Percentiles rank a stretch among this genome's conserved stretches.
These are phyloP conservation scores for Venusia cambrica DNA, from an alignment of 2,888 invertebrate species.

Conservation along the genomic window DNA sequence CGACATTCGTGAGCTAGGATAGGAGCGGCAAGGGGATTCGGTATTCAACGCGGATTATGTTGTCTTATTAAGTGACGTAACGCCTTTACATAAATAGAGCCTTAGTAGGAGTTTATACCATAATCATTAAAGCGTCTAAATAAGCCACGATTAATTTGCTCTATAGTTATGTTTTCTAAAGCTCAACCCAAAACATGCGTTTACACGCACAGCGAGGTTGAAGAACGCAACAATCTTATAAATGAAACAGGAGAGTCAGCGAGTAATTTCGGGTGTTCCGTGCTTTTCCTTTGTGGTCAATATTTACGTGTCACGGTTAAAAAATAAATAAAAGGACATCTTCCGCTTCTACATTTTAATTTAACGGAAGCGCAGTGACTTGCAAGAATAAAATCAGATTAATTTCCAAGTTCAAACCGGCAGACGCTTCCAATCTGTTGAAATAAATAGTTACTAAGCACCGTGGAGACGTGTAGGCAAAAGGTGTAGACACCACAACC, in stretches of 20 bases:
- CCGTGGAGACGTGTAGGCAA: slow-evolving; percentile 52
- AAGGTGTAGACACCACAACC: slow-evolving; percentile 40
- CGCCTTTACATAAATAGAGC: slow-evolving; percentile 29
- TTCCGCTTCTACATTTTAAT: slow-evolving; percentile 63
- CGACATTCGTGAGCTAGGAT: slow-evolving; percentile 41
- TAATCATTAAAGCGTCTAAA: slow-evolving; percentile 11
- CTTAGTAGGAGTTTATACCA: slow-evolving; percentile 16
- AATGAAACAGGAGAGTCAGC: slow-evolving; percentile 40
- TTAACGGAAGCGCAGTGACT: slow-evolving; percentile 76
- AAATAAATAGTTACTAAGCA: slow-evolving; percentile 60
- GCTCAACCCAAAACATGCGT: slow-evolving; percentile 12
- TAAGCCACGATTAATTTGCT: slow-evolving; percentile 16
- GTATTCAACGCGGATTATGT: slow-evolving; percentile 46
- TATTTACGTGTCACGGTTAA: slow-evolving; percentile 40
- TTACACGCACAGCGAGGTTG: slow-evolving; percentile 17
- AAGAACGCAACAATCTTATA: slow-evolving; percentile 33
- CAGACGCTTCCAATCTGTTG: slow-evolving; percentile 43
- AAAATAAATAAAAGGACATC: slow-evolving; percentile 59
- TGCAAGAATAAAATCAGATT: slow-evolving; percentile 68
- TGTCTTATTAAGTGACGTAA: slow-evolving; percentile 34
- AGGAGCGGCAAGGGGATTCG: slow-evolving; percentile 38
- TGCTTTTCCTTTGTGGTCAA: slow-evolving; percentile 41
- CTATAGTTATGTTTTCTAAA: slow-evolving; percentile 10
- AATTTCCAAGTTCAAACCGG: slow-evolving; percentile 58
- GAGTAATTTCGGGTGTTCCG: slow-evolving; percentile 48